phyloP scores from a whole-genome alignment of 2,797 vertebrate species.

The Denticeps clupeoides region DNA sequence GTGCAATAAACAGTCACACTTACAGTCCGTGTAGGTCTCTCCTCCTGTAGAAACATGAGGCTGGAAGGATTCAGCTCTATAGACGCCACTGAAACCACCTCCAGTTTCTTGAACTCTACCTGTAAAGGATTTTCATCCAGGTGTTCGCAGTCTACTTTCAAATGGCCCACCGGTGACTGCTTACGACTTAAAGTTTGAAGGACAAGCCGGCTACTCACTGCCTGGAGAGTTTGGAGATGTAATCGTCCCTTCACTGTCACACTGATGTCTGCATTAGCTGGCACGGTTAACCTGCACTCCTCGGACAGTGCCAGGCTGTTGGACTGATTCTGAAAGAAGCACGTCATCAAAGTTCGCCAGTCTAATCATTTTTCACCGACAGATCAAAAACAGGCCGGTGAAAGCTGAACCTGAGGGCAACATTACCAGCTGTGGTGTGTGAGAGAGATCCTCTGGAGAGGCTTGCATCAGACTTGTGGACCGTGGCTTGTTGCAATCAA shows the following conservation, averaged over 20 bases:
- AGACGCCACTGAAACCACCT: conserved; percentile 51
- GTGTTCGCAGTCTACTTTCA: too few relatives aligned
- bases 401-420: background rate
- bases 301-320: conserved; percentile 60
- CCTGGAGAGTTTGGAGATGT: conserved; percentile 57
- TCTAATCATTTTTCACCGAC: too few relatives aligned
- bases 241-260: conserved; percentile 63
- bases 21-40: conserved; percentile 71
- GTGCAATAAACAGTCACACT: conserved; percentile 6
- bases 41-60: conserved; percentile 72
- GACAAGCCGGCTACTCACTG: conserved; percentile 53
- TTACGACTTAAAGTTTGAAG: too few relatives aligned
- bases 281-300: conserved; percentile 58
- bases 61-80: conserved; percentile 62
- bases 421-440: conserved; percentile 70
- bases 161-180: too few relatives aligned
- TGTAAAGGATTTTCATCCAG: conserved; percentile 28
- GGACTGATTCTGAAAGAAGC: conserved; percentile 66
- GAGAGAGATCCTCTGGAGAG: conserved; percentile 63
- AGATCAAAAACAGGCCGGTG: conserved; percentile 5
- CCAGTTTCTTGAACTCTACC: conserved; percentile 76
- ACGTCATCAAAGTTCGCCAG: too few relatives aligned
- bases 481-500: conserved; percentile 39
- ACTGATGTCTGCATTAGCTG: conserved; percentile 52
- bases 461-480: conserved; percentile 9